These are phyloP conservation scores for Holothuria glaberrima DNA, from an alignment of 35 echinoderm and acorn worm genomes.

Conservation along the genomic window DNA sequence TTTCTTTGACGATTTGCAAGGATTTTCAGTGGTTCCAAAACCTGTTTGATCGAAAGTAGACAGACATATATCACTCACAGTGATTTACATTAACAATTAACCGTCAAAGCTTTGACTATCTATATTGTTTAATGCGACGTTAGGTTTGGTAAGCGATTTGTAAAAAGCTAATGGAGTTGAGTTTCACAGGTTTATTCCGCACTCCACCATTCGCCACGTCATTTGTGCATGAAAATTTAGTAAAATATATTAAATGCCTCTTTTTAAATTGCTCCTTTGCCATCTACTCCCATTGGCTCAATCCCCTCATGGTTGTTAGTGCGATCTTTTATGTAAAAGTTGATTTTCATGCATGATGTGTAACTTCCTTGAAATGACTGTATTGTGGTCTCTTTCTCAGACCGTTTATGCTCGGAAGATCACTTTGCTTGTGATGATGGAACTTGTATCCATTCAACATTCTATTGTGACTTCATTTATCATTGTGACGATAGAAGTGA, in stretches of 20 bases:
- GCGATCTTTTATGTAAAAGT: not conserved
- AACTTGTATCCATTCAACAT: constrained; percentile 45
- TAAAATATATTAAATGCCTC: not conserved
- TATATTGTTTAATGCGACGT: not conserved
- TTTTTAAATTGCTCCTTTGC: not conserved
- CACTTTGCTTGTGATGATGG: constrained; percentile 46
- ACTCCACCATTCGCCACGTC: not conserved
- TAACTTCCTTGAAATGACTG: not conserved
- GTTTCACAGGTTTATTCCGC: not conserved
- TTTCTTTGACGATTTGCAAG: no score
- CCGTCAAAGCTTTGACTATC: no score
- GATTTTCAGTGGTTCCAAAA: no score
- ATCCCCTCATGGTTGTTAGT: not conserved
- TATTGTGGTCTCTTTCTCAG: not conserved
- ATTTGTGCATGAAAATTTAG: not conserved
- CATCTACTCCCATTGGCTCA: not conserved
- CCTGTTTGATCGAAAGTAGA: no score
- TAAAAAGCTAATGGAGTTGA: not conserved
- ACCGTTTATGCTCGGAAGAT: not conserved
- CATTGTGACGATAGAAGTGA: constrained; percentile 55
- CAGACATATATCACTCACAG: no score
- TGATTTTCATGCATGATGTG: not conserved
- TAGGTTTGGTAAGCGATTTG: not conserved
- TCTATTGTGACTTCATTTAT: constrained; percentile 57
- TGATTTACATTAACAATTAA: no score